Percentiles rank a stretch among this genome's conserved stretches.
Conservation (phyloP, 2,888 invertebrate genomes). For the Leucophora obtusa region DNA sequence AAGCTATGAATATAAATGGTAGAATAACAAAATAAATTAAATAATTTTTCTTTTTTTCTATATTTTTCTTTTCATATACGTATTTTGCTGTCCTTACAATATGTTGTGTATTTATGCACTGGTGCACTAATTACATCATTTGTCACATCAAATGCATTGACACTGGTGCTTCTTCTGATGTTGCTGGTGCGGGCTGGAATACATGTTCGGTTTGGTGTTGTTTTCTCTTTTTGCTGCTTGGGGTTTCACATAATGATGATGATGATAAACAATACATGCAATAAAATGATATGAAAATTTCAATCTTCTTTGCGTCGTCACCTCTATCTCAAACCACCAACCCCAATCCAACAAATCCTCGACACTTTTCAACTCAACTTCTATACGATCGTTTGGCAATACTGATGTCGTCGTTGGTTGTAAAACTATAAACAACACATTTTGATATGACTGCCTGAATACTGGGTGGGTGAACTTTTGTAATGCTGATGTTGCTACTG, state of each 20-base stretch:
- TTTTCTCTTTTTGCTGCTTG: background rate
- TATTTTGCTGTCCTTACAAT: background rate
- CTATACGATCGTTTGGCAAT: slow-evolving; percentile 35
- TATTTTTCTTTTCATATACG: slow-evolving; percentile 44
- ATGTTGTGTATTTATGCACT: slow-evolving; percentile 14
- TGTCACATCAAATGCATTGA: slow-evolving; percentile 49
- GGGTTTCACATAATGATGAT: background rate
- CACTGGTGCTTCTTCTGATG: slow-evolving; percentile 24
- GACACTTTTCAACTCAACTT: slow-evolving; percentile 13
- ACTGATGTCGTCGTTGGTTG: slow-evolving; percentile 2
- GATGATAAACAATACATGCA: background rate
- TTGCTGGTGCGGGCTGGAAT: slow-evolving; percentile 11
- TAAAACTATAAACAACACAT: slow-evolving; percentile 12
- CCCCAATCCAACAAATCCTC: slow-evolving; percentile 11
- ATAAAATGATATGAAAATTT: slow-evolving; percentile 37
- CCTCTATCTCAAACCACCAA: slow-evolving; percentile 21
- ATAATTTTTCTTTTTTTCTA: slow-evolving; percentile 35
- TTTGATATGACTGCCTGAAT: background rate
- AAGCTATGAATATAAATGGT: slow-evolving; percentile 1
- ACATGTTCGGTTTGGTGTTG: slow-evolving; percentile 25
- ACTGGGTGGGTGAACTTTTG: slow-evolving; percentile 14
- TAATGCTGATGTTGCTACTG: slow-evolving; percentile 24
- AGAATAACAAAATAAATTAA: slow-evolving; percentile 47
- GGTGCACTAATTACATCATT: slow-evolving; percentile 48
- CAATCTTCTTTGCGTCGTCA: slow-evolving; percentile 17